Conservation (phyloP, 2,113 vertebrate genomes). For the Carassius carassius region DNA sequence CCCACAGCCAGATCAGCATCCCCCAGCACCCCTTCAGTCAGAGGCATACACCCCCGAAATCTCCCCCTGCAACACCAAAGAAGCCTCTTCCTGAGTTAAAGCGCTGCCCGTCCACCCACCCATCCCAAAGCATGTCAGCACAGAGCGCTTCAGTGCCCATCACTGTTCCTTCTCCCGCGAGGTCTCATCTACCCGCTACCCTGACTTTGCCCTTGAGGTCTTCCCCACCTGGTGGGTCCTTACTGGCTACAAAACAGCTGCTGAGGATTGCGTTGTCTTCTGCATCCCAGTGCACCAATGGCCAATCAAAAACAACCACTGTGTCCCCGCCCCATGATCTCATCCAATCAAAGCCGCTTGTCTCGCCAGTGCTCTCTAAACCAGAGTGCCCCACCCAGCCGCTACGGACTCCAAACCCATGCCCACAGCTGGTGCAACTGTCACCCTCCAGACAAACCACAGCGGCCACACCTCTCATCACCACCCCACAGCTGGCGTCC, state of each 20-base stretch:
- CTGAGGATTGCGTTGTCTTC: slow-evolving; percentile 77
- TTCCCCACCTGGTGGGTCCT: slow-evolving; percentile 60
- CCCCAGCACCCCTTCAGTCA: slow-evolving; percentile 57
- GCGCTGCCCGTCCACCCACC: slow-evolving; percentile 58
- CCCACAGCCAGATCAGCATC: slow-evolving; percentile 62
- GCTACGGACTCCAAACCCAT: slow-evolving; percentile 54
- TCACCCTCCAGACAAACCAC: slow-evolving; percentile 61
- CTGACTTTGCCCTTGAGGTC: slow-evolving; percentile 49
- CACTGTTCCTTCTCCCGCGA: slow-evolving; percentile 48
- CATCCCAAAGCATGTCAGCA: slow-evolving; percentile 18
- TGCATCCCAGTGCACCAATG: slow-evolving; percentile 62
- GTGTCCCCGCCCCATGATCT: slow-evolving; percentile 49
- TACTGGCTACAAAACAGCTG: slow-evolving; percentile 74
- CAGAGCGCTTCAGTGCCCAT: slow-evolving; percentile 42
- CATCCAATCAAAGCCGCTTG: slow-evolving; percentile 38
- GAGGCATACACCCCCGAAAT: slow-evolving; percentile 47
- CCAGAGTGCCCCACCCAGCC: slow-evolving; percentile 56
- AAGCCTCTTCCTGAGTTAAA: slow-evolving; percentile 55
- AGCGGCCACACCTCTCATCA: slow-evolving; percentile 47
- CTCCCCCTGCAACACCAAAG: slow-evolving; percentile 55
- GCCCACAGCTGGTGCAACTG: slow-evolving; percentile 46
- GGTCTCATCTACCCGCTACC: slow-evolving; percentile 54
- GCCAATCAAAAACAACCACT: slow-evolving; percentile 48
- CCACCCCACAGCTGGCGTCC: slow-evolving; percentile 58
- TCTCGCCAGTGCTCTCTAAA: slow-evolving; percentile 21